Base-by-base conservation (phyloP, 1,140 invertebrate species). In the Dinoponera quadriceps region DNA sequence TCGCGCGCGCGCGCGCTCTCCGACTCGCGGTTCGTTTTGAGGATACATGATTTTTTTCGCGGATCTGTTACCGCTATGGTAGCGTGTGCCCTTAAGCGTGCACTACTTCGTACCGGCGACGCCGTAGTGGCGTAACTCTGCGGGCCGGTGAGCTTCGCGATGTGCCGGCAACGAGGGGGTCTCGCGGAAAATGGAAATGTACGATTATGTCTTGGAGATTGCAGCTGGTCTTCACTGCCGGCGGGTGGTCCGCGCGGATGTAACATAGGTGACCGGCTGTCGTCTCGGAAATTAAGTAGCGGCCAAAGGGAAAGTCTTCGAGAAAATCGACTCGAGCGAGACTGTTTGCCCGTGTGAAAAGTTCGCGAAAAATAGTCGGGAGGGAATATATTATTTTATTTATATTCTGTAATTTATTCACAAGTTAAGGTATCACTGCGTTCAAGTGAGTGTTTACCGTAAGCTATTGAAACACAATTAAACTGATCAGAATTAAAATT, bases 11-110 rank as follows among this genome's bases (percentile, higher is more conserved):
- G 51, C 18, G 60, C 62, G 48, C 66, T 80, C 59, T 74, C 65
- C 66, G 59, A 33, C 29, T 33, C 75, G 14, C 84, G 62, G 13
- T 66, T 74, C 82, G 80, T 87, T 90, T 91, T 90, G 83, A 90
- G 80, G 73, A 82, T 71, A 89, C 85, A 87, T 68, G 86, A 86
- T 90, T 89, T 88, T 90, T 91, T 90, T 88, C 88, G 72, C 22
- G 20, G 11, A 49, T 57, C 48, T n/a, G 44, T 62, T 87, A 80
- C 81, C 83, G 74, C 83, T 77, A 88, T 77, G 81, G 86, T 57
- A 73, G 83, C 60, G 60, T 72, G 73, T 85, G 83, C 66, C 87
- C 86, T 88, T 88, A 88, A 88, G 68, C 66, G 72, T 74, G 33
- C 54, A 29, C 68, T 71, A 82, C 49, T 71, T 77, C 63, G 73